Base-by-base conservation (phyloP, 2,113 vertebrate species). In the Lynx canadensis region DNA sequence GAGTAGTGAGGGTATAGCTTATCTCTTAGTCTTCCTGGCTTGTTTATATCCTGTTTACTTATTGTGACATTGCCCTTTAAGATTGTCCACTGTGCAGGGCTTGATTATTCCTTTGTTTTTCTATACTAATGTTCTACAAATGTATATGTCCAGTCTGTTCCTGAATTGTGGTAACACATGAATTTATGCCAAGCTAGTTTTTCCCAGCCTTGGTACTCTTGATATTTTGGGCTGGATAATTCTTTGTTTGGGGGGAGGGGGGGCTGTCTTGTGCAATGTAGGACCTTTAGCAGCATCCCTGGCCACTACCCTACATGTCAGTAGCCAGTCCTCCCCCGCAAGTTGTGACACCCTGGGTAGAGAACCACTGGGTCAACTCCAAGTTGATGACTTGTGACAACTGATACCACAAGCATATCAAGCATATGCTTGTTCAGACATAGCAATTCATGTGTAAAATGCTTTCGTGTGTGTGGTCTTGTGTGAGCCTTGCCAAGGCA, bases 51-150 rank as follows among this genome's bases (percentile, higher is more conserved):
- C 27, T 25, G 16, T 57, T 90, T 80, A 73, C 1, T 84, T 82
- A 48, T 33, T 84, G 36, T 86, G 66, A 45, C 38, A 31, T 50
- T 23, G 45, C 7, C 85, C 2, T 55, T 71, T 89, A 18, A 45
- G 29, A 57, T 87, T 12, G 94, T 63, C 38, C 50, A 74, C 41
- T 19, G 11, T 60, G 48, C 65, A n/a, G 71, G 60, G 60, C 63
- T 48, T 73, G 19, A 88, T 93, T 60, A 48, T 45, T 48, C 18
- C 83, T 69, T 92, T 96, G 41, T 82, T 91, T 96, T 94, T 60
- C 33, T 84, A 60, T 60, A 41, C 45, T 88, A 50, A 45, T 81
- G 36, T 48, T 96, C 60, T 84, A 52, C 57, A 52, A 91, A 69
- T 48, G 48, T 65, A 50, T 80, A n/a, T 60, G 65, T 74, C 60